Evolutionary conservation across 2,797 vertebrate species (phyloP).

Genomic region (Sebastes nivosus): DNA sequence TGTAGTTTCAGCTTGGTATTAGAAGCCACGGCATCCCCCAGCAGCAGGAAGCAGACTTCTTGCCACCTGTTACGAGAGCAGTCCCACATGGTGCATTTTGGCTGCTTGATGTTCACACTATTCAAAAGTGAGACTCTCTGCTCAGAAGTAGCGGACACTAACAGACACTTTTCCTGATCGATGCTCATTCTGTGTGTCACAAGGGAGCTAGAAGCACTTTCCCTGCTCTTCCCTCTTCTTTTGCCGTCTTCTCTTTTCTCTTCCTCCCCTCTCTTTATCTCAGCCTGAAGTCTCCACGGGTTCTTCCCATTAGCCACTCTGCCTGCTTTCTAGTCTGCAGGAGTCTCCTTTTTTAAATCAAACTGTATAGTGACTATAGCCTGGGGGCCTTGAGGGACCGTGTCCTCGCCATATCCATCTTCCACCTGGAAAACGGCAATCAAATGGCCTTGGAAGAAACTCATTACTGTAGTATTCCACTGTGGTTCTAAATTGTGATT

Average conservation of each 20-base stretch:
- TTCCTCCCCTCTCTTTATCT: conserved; percentile 54
- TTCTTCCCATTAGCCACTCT: conserved; percentile 68
- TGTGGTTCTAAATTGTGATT: conserved; percentile 74
- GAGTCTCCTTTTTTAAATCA: conserved; percentile 73
- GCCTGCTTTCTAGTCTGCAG: conserved; percentile 57
- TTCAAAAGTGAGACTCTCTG: conserved; percentile 52
- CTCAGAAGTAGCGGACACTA: conserved; percentile 54
- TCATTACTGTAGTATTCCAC: conserved; percentile 76
- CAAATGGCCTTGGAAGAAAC: conserved; percentile 72
- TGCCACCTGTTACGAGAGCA: conserved; percentile 60
- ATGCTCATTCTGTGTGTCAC: conserved; percentile 59
- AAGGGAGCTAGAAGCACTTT: conserved; percentile 66
- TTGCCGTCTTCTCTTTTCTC: conserved; percentile 40
- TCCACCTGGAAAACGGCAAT: conserved; percentile 72
- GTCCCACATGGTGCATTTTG: conserved; percentile 51
- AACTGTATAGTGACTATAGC: conserved; percentile 61
- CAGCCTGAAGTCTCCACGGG: conserved; percentile 49
- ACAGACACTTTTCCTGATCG: conserved; percentile 62
- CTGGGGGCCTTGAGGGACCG: conserved; percentile 57
- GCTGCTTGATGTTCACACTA: conserved; percentile 59
- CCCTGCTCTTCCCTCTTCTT: conserved; percentile 38
- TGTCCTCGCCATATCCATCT: conserved; percentile 65
- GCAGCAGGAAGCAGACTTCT: conserved; percentile 22
- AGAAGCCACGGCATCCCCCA: conserved; percentile 11
- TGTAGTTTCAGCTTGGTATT: background rate